These are phyloP conservation scores for Syrista parreyssii DNA, from an alignment of 2,888 invertebrate species.

Conservation along the genomic window DNA sequence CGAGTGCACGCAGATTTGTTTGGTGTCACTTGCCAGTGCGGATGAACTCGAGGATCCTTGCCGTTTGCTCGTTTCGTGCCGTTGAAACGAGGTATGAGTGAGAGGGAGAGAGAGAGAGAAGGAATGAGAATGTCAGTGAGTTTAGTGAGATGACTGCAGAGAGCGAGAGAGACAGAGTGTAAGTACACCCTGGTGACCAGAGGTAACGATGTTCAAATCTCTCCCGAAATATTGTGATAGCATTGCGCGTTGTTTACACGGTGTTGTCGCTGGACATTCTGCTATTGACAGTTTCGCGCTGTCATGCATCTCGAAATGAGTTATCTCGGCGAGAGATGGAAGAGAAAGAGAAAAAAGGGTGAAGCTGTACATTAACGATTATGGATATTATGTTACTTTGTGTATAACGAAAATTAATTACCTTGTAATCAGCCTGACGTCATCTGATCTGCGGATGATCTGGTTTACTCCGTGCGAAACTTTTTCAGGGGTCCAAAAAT, in stretches of 20 bases:
- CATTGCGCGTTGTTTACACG: constrained; percentile 54
- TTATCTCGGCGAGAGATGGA: constrained; percentile 29
- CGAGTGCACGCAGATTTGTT: constrained; percentile 57
- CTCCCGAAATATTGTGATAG: constrained; percentile 45
- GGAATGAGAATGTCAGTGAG: neutral
- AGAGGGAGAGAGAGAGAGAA: constrained; percentile 9
- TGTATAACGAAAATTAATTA: neutral
- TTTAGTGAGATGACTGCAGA: constrained; percentile 7
- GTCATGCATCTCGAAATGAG: constrained; percentile 51
- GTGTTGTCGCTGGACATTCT: constrained; percentile 47
- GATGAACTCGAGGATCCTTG: constrained; percentile 32
- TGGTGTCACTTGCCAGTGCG: constrained; percentile 61
- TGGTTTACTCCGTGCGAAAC: neutral
- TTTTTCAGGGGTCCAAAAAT: neutral
- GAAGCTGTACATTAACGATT: neutral
- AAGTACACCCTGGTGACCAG: constrained; percentile 41
- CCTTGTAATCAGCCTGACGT: neutral
- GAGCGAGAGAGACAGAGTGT: constrained; percentile 35
- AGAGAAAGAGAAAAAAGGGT: neutral
- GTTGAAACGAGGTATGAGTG: constrained; percentile 18
- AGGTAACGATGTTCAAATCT: constrained; percentile 54
- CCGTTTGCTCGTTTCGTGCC: constrained; percentile 35
- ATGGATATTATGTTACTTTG: neutral
- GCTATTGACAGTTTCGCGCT: constrained; percentile 58
- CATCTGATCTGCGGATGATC: neutral